Percentiles rank a stretch among this genome's conserved stretches.
Evolutionary conservation across 2,888 invertebrate genomes (phyloP).

Genomic region (Scrobipalpa atriplicella): DNA sequence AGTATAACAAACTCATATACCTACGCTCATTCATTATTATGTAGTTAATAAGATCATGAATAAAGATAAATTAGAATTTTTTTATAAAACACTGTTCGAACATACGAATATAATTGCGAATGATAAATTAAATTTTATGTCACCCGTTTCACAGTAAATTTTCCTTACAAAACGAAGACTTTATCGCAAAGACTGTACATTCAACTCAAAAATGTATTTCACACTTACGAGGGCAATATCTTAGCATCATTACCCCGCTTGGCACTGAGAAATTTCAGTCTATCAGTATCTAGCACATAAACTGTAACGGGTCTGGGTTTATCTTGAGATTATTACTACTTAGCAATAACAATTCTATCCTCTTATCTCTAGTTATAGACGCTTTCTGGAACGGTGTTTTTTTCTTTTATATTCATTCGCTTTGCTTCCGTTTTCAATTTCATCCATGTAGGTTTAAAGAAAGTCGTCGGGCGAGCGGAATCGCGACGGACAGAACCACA

Average conservation of each 20-base stretch:
- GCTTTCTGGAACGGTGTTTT: slow-evolving; percentile 12
- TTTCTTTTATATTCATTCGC: slow-evolving; percentile 16
- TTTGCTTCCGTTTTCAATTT: slow-evolving; percentile 33
- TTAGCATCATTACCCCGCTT: slow-evolving; percentile 13
- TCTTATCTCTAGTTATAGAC: neutral
- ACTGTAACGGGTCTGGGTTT: slow-evolving; percentile 17
- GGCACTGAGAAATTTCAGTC: slow-evolving; percentile 24
- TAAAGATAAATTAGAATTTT: too few relatives aligned
- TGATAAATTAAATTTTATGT: neutral
- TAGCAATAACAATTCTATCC: slow-evolving; percentile 12
- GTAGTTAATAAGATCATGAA: too few relatives aligned
- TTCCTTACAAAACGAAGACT: neutral
- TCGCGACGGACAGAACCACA: slow-evolving; percentile 29
- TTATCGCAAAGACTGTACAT: neutral
- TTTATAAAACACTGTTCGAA: too few relatives aligned
- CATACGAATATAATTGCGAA: too few relatives aligned
- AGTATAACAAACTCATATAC: too few relatives aligned
- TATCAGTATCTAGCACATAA: slow-evolving; percentile 22
- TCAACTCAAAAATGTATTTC: slow-evolving; percentile 8
- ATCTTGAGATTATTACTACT: slow-evolving; percentile 21
- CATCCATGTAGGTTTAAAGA: slow-evolving; percentile 31
- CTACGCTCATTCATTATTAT: too few relatives aligned
- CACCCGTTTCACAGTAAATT: neutral
- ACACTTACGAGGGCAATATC: neutral
- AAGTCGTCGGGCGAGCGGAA: slow-evolving; percentile 25